Percentiles rank a stretch among this genome's conserved stretches.
Evolutionary conservation across 2,113 vertebrate species (phyloP).

Genomic region (Rhea americana): DNA sequence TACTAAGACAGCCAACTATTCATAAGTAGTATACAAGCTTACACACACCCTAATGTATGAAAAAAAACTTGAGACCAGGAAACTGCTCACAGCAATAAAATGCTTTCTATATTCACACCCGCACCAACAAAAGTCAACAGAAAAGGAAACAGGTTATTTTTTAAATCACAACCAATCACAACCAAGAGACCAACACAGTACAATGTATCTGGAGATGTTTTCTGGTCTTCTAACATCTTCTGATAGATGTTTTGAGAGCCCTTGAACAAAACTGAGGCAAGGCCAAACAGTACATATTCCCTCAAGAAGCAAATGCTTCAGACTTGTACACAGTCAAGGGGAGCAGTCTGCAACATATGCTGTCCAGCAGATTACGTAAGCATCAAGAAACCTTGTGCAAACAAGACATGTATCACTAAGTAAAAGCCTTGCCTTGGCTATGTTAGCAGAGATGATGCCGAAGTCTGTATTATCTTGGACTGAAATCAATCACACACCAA

Average conservation of each 20-base stretch:
- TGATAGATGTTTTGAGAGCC: not conserved
- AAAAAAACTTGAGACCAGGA: not conserved
- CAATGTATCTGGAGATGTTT: not conserved
- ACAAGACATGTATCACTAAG: not conserved
- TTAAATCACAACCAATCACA: not conserved
- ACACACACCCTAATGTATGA: not conserved
- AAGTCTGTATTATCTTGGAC: not conserved
- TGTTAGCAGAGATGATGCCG: not conserved
- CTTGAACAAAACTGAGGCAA: constrained; percentile 4
- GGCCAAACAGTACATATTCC: not conserved
- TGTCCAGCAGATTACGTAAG: not conserved
- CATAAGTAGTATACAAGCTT: not conserved
- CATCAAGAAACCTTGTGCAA: not conserved
- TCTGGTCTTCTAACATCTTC: too few relatives aligned
- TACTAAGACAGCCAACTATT: not conserved
- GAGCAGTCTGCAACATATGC: not conserved
- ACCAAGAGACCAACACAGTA: not conserved
- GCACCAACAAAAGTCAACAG: not conserved
- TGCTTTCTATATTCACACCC: not conserved
- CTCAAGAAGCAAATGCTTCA: not conserved
- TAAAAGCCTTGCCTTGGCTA: not conserved
- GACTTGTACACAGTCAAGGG: not conserved
- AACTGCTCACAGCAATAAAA: not conserved
- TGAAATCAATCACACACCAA: not conserved
- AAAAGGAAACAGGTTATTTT: not conserved